Percentiles rank a stretch among this genome's conserved stretches.
Conservation (phyloP, 1,140 invertebrate genomes). For the Drosophila rhopaloa region DNA sequence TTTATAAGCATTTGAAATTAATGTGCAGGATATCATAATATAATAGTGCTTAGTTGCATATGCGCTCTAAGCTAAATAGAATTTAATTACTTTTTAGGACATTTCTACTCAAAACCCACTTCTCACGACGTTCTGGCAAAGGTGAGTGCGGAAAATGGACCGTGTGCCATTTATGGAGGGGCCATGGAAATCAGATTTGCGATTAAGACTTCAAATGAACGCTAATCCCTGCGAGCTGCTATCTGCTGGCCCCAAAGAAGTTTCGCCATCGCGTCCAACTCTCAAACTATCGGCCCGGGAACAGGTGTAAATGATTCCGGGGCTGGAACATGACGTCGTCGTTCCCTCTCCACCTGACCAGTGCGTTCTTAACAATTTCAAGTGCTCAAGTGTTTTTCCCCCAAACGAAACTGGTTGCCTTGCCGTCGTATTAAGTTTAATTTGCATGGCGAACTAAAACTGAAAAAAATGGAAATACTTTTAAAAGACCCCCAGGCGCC, state of each 20-base stretch:
- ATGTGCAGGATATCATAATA: too few relatives aligned
- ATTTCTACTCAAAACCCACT: background rate
- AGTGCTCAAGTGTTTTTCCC: constrained; percentile 20
- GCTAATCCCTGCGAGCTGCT: constrained; percentile 34
- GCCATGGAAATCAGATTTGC: constrained; percentile 33
- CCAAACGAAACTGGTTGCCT: constrained; percentile 56
- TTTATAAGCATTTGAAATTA: too few relatives aligned
- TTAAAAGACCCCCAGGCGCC: constrained; percentile 40
- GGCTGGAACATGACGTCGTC: constrained; percentile 27
- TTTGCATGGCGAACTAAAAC: constrained; percentile 59
- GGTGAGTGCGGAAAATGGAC: constrained; percentile 43
- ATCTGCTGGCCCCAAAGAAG: background rate
- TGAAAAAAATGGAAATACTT: constrained; percentile 35
- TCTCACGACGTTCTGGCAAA: constrained; percentile 5
- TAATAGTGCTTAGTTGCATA: too few relatives aligned
- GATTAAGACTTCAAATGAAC: constrained; percentile 45
- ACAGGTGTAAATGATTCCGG: constrained; percentile 72
- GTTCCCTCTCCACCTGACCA: constrained; percentile 10
- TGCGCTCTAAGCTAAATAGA: too few relatives aligned
- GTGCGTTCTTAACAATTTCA: constrained; percentile 57
- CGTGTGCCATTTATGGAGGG: constrained; percentile 43
- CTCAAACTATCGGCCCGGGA: constrained; percentile 23
- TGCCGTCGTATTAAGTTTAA: constrained; percentile 63
- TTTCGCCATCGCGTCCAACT: constrained; percentile 16
- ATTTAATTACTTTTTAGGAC: background rate